Percentiles rank a stretch among this genome's conserved stretches.
Conservation (phyloP, 2,888 invertebrate species). For the Drosophila ustulata region DNA sequence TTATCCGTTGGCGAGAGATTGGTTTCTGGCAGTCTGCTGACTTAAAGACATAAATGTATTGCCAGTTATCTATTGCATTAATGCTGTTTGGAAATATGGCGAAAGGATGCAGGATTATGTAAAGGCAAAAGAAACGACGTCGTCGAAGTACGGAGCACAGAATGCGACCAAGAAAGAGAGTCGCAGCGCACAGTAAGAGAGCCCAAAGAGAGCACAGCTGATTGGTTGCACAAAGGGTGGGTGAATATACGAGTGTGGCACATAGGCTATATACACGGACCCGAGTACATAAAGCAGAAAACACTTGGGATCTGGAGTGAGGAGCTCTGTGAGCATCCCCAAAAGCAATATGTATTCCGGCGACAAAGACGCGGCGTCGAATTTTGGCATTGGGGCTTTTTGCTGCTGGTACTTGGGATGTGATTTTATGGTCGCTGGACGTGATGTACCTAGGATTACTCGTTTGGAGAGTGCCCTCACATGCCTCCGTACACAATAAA, state of each 20-base stretch:
- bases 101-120: conserved; percentile 5
- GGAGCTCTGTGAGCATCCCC: conserved; percentile 79
- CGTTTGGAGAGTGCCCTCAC: conserved; percentile 9
- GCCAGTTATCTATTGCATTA: conserved; percentile 18
- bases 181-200: conserved; percentile 44
- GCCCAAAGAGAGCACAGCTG: conserved; percentile 51
- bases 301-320: conserved; percentile 12
- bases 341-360: conserved; percentile 80
- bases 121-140: neutral
- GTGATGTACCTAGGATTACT: conserved; percentile 29
- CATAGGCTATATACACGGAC: conserved; percentile 19
- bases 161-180: conserved; percentile 35
- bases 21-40: conserved; percentile 16
- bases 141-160: conserved; percentile 9
- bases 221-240: conserved; percentile 54
- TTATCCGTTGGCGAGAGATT: conserved; percentile 27
- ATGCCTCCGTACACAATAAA: conserved; percentile 4
- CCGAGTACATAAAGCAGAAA: conserved; percentile 3
- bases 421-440: conserved; percentile 21
- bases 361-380: conserved; percentile 47
- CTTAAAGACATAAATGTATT: conserved; percentile 27
- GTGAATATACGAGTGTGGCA: conserved; percentile 30
- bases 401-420: conserved; percentile 27
- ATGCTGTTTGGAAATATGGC: conserved; percentile 13
- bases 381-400: conserved; percentile 31